Evolutionary conservation across 2,888 invertebrate species (phyloP).

Genomic region (Philopedon plagiatum): DNA sequence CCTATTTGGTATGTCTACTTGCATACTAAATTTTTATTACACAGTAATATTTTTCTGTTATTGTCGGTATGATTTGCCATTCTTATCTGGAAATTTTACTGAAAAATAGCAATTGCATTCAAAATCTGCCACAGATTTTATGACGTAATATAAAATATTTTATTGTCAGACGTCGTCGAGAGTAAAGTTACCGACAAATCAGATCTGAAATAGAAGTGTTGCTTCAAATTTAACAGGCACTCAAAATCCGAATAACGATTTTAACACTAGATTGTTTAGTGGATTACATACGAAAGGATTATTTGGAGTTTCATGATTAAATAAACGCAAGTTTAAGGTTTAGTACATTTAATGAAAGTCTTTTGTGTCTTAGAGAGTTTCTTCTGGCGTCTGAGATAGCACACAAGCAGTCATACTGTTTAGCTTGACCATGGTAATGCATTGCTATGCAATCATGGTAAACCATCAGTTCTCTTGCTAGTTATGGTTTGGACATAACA

Average conservation of each 20-base stretch:
- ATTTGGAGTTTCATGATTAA: no score
- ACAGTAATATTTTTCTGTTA: not conserved
- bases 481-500: no score
- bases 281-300: not conserved
- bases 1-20: not conserved
- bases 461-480: no score
- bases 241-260: not conserved
- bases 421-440: no score
- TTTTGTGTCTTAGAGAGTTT: no score
- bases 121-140: constrained; percentile 35
- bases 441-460: no score
- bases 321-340: no score
- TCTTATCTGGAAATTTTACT: not conserved
- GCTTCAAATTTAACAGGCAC: not conserved
- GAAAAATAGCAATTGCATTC: not conserved
- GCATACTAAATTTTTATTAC: not conserved
- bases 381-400: no score
- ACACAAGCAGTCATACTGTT: no score
- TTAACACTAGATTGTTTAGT: not conserved
- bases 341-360: no score
- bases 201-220: not conserved
- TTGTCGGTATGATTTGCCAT: not conserved
- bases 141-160: constrained; percentile 24
- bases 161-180: constrained; percentile 30
- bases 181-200: constrained; percentile 2